Base-by-base conservation (phyloP, 2,888 invertebrate genomes). In the Ariolimax columbianus region DNA sequence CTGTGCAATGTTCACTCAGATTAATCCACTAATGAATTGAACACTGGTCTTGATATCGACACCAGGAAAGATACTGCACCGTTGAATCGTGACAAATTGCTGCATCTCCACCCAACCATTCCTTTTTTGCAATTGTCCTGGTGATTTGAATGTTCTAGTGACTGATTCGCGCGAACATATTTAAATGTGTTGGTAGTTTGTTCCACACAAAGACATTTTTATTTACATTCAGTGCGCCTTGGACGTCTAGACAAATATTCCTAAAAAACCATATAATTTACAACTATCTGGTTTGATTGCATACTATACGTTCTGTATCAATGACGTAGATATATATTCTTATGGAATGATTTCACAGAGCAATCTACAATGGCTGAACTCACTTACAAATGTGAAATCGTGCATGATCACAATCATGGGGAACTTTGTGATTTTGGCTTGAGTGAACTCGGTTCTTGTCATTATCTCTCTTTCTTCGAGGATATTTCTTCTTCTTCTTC, bases 111-210 rank as follows among this genome's bases (percentile, higher is more conserved):
- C n/a, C 26, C 73, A 73, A 73, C 43, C 73, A 73, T 73, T 14
- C 30, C 73, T 73, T 9, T 26, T 30, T 3, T 73, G 14, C 30
- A 73, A 73, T 73, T 73, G 43, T 23, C 43, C 73, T 43, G 26
- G 73, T 30, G 73, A 30, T 73, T 73, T 73, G 43, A 43, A 73
- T 73, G 43, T 73, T 73, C 73, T 43, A 30, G n/a, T 30, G 43
- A 43, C 40, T 73, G 73, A n/a, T 43, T 43, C 73, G 7, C 40
- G 43, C 7, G 43, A 47, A 43, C 73, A 73, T 73, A 11, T 43
- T 43, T 14, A 73, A 73, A 43, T n/a, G 43, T 73, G 43, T 26
- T n/a, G 30, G 73, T 73, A n/a, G 6, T 43, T 73, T 73, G 47
- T 14, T 14, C 26, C 2, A n/a, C 0, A 73, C 17, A n/a, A 30